Base-by-base conservation (phyloP, 2,797 vertebrate species). In the Sebastes umbrosus region DNA sequence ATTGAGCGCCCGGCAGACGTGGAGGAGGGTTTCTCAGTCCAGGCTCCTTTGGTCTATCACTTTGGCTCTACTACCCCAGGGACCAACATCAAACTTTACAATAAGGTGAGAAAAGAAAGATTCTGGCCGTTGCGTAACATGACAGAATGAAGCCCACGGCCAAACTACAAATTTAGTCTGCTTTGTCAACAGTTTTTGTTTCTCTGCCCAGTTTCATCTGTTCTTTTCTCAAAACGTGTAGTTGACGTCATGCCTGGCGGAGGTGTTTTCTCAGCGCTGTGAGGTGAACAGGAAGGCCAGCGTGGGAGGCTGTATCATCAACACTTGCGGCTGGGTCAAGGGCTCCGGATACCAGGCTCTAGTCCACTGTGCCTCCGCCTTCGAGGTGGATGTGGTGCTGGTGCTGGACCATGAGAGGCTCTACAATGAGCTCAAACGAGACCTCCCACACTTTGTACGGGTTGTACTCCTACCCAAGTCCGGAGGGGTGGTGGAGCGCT, bases 31-130 rank as follows among this genome's bases (percentile, higher is more conserved):
- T 99, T 99, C 92, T 99, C 98, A 1, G 97, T 99, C 24, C 99
- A 99, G 92, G 99, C 98, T 43, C 99, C 99, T 0, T 94, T 99
- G 6, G 97, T 99, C 14, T 99, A 98, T 88, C 99, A 99, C 92
- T 99, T 99, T 60, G 99, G 99, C 58, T 99, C 99, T 16, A 99
- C 99, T 22, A 97, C 97, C 2, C 99, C 98, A 0, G 98, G 98
- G 62, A 99, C 99, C 74, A 99, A 99, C 93, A 99, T 99, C 89
- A 99, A 99, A 93, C 97, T 99, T 71, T 99, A 99, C 90, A 99
- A 99, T 82, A 99, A 99, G 97, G 98, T 98, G 67, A 95, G 93
- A 58, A 67, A n/a, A 36, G 8, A 50, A 29, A 54, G 1, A 58
- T 29, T 52, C 2, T 66, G 3, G 3, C 29, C 0, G 2, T 39